Evolutionary conservation across 2,888 invertebrate genomes (phyloP), one percentile per base, ranked within the genome.

Genomic region (Dasypolia templi): DNA sequence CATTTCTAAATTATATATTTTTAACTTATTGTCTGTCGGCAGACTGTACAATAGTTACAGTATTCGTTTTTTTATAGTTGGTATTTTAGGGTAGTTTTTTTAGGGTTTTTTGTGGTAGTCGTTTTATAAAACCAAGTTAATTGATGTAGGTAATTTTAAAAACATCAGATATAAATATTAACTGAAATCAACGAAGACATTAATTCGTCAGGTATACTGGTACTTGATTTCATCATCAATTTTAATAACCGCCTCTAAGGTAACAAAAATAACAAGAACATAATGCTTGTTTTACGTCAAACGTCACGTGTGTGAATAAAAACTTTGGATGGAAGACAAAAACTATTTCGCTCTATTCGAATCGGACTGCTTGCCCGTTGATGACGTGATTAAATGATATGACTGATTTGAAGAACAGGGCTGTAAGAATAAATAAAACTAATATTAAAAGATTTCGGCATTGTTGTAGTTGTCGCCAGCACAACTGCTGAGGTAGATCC

Each of bases 281-380:
- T 58, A 44, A 58, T 35, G 39, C 17, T 51, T 39, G 59, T 61
- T 66, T 63, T 66, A 65, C 53, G 49, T 81, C 77, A 55, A 35
- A 26, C 62, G 61, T 72, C 76, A 82, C 71, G 68, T 26, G 56
- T 68, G 35, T 2, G 26, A 6, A 64, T 49, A 81, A 81, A 81
- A 75, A 69, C 53, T 39, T 55, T 17, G 22, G 39, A 51, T 14
- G 12, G 9, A 35, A 19, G 22, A 42, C 39, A 58, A 84, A 81
- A 81, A 81, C 35, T 42, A 53, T 53, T 53, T 58, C 19, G 46
- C 39, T 29, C 14, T 49, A 51, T 29, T 62, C 53, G 17, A 71
- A 53, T 67, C 12, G 55, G 63, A 51, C 51, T 59, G 56, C 19
- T 32, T 14, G 32, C 51, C 42, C 17, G n/a, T 26, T 22, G 44